These are phyloP conservation scores for Esperia sulphurella DNA, from an alignment of 2,888 invertebrate species.

Conservation along the genomic window DNA sequence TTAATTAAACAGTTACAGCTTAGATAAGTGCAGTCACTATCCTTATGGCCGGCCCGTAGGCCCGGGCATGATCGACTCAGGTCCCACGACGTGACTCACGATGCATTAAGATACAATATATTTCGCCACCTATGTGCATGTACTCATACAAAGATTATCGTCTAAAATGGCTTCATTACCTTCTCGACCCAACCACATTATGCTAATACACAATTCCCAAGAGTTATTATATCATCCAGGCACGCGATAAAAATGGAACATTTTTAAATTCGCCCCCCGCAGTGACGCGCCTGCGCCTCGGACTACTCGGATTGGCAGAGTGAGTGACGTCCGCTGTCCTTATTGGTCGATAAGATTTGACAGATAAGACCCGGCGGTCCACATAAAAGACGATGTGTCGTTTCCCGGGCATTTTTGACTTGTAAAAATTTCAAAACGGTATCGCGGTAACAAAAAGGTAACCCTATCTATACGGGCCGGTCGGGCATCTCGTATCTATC, in stretches of 20 bases:
- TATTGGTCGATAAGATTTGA: conserved; percentile 77
- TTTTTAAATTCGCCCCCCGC: conserved; percentile 68
- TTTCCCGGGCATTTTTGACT: conserved; percentile 57
- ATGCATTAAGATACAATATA: conserved; percentile 62
- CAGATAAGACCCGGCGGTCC: conserved; percentile 67
- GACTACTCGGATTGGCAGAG: conserved; percentile 63
- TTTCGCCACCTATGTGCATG: conserved; percentile 53
- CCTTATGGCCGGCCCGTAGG: conserved; percentile 13
- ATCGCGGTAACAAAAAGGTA: conserved; percentile 56
- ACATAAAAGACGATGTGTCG: conserved; percentile 70
- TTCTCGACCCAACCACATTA: conserved; percentile 39
- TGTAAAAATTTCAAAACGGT: conserved; percentile 67
- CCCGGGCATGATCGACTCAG: conserved; percentile 23
- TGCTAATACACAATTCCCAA: conserved; percentile 45
- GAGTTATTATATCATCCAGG: conserved; percentile 53
- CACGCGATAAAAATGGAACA: conserved; percentile 59
- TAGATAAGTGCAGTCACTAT: conserved; percentile 15
- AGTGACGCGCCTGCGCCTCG: conserved; percentile 53
- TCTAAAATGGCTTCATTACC: conserved; percentile 59
- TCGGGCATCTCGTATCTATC: conserved; percentile 53
- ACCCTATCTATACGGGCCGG: conserved; percentile 40
- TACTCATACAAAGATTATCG: conserved; percentile 24
- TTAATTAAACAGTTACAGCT: conserved; percentile 37
- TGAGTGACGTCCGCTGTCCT: conserved; percentile 77
- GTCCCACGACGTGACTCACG: conserved; percentile 47